A percentile compares a stretch with the other conserved stretches of the same genome.
These are phyloP conservation scores for Agrochola lychnidis DNA, from an alignment of 2,888 invertebrate genomes.

Conservation along the genomic window DNA sequence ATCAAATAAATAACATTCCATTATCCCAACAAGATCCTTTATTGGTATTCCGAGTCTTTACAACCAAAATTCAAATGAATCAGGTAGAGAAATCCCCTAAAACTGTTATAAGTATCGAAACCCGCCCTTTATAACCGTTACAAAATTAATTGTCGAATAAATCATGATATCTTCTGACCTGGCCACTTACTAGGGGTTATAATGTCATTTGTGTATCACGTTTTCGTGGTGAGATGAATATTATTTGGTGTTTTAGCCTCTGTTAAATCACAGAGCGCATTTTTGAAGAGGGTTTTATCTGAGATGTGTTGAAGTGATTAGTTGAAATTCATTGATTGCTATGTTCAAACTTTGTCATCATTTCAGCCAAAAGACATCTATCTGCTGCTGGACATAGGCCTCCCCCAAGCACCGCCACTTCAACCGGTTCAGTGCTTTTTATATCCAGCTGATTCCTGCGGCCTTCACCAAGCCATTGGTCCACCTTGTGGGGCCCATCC, in stretches of 20 bases:
- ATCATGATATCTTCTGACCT: constrained; percentile 65
- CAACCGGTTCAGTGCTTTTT: too few species aligned
- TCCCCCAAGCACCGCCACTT: too few species aligned
- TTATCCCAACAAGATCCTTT: constrained; percentile 29
- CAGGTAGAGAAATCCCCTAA: constrained; percentile 60
- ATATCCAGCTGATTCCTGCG: too few species aligned
- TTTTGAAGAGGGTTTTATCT: background rate
- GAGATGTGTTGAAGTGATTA: background rate
- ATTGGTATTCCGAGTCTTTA: constrained; percentile 54
- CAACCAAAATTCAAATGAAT: constrained; percentile 65
- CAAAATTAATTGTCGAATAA: constrained; percentile 67
- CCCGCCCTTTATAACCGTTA: constrained; percentile 65
- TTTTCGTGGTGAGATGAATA: background rate
- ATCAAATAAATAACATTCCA: constrained; percentile 47
- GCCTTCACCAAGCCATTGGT: too few species aligned
- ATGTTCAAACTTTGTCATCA: background rate
- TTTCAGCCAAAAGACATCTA: too few species aligned
- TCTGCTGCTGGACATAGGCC: too few species aligned
- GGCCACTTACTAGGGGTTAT: constrained; percentile 39
- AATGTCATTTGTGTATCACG: constrained; percentile 46
- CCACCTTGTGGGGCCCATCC: too few species aligned
- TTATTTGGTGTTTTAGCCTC: background rate
- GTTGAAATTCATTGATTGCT: background rate
- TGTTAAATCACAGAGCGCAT: background rate
- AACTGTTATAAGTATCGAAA: constrained; percentile 67